These are phyloP conservation scores for Phaedon cochleariae DNA, from an alignment of 2,888 invertebrate species.

Conservation along the genomic window DNA sequence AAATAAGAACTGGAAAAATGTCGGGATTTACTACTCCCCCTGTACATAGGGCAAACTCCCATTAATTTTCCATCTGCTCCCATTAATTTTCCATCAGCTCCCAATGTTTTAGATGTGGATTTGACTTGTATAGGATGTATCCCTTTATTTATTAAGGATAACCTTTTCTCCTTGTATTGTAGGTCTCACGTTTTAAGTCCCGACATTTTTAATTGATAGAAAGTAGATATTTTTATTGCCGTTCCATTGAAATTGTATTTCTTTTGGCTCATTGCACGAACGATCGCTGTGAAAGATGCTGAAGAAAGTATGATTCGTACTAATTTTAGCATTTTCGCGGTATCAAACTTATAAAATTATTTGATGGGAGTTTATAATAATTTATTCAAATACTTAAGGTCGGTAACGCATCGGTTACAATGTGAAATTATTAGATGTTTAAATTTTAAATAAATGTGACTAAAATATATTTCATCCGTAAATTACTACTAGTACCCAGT, in stretches of 20 bases:
- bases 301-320: background rate
- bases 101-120: slow-evolving; percentile 29
- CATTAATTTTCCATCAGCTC: background rate
- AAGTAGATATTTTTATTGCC: slow-evolving; percentile 32
- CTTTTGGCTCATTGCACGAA: slow-evolving; percentile 22
- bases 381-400: slow-evolving; percentile 53
- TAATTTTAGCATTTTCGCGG: background rate
- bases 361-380: slow-evolving; percentile 37
- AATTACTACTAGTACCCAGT: slow-evolving; percentile 44
- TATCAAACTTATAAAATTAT: background rate
- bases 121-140: slow-evolving; percentile 39
- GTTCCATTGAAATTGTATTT: slow-evolving; percentile 23
- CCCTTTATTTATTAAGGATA: slow-evolving; percentile 33
- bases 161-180: slow-evolving; percentile 45
- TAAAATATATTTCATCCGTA: slow-evolving; percentile 50
- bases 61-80: background rate
- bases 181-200: slow-evolving; percentile 53
- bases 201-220: slow-evolving; percentile 44
- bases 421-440: slow-evolving; percentile 61
- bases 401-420: slow-evolving; percentile 53
- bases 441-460: slow-evolving; percentile 62
- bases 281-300: background rate
- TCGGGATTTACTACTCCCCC: background rate
- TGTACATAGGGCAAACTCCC: background rate
- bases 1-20: background rate